Evolutionary conservation across 2,113 vertebrate species (phyloP).

Genomic region (Enhydra lutris): DNA sequence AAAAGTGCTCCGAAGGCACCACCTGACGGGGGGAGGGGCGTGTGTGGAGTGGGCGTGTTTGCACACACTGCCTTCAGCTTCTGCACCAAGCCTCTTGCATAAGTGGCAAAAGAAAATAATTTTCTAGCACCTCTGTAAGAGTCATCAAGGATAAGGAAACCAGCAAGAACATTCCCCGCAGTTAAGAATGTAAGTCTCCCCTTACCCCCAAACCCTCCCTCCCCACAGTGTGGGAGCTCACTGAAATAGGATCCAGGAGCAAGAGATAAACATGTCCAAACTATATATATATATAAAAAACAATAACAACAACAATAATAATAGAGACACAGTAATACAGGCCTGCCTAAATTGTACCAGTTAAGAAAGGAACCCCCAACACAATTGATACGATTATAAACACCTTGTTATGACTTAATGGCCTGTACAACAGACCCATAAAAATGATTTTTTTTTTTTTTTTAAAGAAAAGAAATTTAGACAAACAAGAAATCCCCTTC

Average conservation of each 20-base stretch:
- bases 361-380: conserved; percentile 91
- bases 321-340: conserved; percentile 87
- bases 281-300: conserved; percentile 78
- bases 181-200: conserved; percentile 77
- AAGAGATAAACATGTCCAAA: conserved; percentile 84
- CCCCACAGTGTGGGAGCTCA: conserved; percentile 81
- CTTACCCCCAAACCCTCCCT: conserved; percentile 75
- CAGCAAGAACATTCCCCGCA: conserved; percentile 77
- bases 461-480: conserved; percentile 79
- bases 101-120: conserved; percentile 70
- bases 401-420: conserved; percentile 89
- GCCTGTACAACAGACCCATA: conserved; percentile 91
- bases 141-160: conserved; percentile 80
- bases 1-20: conserved; percentile 71
- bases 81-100: conserved; percentile 78
- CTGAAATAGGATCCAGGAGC: conserved; percentile 87
- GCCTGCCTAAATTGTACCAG: conserved; percentile 91
- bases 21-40: conserved; percentile 54
- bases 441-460: conserved; percentile 82
- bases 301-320: conserved; percentile 77
- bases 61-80: conserved; percentile 79
- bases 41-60: conserved; percentile 62
- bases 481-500: conserved; percentile 84
- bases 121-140: conserved; percentile 76
- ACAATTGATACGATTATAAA: conserved; percentile 91